phyloP scores from a whole-genome alignment of 2,888 invertebrate species.

The Rhagonycha fulva region DNA sequence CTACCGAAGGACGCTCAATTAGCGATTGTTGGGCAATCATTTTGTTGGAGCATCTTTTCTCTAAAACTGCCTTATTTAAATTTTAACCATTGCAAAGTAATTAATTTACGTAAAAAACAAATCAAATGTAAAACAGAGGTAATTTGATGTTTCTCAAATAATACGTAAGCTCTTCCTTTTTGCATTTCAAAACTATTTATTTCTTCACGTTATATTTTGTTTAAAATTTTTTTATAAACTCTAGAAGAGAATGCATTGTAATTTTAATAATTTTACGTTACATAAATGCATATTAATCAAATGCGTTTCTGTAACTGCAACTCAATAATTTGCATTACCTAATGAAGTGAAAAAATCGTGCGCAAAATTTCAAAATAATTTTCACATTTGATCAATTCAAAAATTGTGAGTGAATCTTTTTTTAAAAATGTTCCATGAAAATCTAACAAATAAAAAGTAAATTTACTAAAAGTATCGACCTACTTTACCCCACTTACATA shows the following conservation, averaged over 20 bases:
- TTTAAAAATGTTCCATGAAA: background rate
- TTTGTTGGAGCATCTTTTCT: background rate
- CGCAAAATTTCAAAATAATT: background rate
- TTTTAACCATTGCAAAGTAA: background rate
- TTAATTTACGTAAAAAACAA: background rate
- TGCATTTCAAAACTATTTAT: constrained; percentile 1
- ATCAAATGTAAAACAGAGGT: background rate
- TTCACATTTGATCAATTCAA: background rate
- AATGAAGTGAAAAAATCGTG: background rate
- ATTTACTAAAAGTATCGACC: constrained; percentile 8
- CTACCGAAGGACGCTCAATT: background rate
- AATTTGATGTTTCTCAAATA: background rate
- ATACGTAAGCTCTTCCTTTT: background rate
- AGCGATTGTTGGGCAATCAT: background rate
- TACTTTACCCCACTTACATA: constrained; percentile 16
- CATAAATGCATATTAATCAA: background rate
- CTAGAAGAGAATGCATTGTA: background rate
- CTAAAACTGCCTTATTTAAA: background rate
- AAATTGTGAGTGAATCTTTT: background rate
- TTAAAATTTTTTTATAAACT: background rate
- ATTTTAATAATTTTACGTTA: background rate
- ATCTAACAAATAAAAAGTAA: background rate
- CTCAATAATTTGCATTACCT: background rate
- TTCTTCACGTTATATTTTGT: background rate
- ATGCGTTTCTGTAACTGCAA: background rate